phyloP scores from a whole-genome alignment of 2,888 invertebrate genomes.

The Drosophila algonquin region DNA sequence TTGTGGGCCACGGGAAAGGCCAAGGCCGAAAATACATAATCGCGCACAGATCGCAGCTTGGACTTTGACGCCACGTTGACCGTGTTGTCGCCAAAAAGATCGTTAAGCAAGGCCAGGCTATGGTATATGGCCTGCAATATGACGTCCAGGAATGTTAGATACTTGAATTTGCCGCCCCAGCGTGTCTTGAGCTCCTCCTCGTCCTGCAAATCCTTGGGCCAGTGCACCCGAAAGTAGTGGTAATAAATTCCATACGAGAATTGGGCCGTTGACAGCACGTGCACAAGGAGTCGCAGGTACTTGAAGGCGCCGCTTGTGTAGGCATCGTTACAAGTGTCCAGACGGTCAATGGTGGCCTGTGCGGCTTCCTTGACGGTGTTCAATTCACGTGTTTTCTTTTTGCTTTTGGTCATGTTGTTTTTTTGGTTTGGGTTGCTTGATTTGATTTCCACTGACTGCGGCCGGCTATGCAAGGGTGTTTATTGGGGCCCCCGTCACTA shows the following conservation, averaged over 20 bases:
- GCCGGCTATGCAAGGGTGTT: neutral
- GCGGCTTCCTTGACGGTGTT: conserved; percentile 55
- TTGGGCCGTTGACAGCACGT: conserved; percentile 87
- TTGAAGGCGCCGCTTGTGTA: conserved; percentile 70
- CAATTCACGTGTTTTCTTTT: conserved; percentile 58
- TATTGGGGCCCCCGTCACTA: neutral
- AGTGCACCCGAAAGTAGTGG: conserved; percentile 86
- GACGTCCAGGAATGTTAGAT: conserved; percentile 91
- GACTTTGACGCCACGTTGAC: conserved; percentile 86
- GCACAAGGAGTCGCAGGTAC: conserved; percentile 80
- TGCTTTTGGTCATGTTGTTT: conserved; percentile 54
- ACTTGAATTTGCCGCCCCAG: conserved; percentile 91
- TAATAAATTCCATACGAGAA: conserved; percentile 89
- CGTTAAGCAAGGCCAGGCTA: conserved; percentile 89
- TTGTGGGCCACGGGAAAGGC: conserved; percentile 92
- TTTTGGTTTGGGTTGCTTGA: neutral
- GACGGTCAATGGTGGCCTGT: conserved; percentile 37
- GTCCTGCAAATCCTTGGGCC: conserved; percentile 52
- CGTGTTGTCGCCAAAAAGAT: conserved; percentile 89
- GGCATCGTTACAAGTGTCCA: conserved; percentile 64
- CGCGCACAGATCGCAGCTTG: conserved; percentile 87
- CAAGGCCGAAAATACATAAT: conserved; percentile 87
- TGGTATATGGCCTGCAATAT: conserved; percentile 91
- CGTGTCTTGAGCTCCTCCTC: conserved; percentile 72
- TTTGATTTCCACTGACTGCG: neutral